phyloP scores from a whole-genome alignment of 2,113 vertebrate genomes.

The Psilopsiagon aymara region DNA sequence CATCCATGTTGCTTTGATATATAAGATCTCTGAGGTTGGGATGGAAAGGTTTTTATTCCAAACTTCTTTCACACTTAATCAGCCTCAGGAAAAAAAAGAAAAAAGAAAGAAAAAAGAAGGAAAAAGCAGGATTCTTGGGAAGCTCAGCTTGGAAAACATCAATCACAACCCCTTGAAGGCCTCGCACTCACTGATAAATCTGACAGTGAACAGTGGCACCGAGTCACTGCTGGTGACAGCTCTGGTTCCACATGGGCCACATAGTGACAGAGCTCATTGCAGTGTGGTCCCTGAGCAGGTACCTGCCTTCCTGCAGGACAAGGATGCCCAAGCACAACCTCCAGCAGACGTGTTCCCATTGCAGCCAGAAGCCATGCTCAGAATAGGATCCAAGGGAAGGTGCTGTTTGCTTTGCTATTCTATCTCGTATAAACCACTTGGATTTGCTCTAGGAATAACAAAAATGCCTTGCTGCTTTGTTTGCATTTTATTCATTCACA shows the following conservation, averaged over 20 bases:
- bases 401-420: neutral
- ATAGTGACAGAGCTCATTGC: neutral
- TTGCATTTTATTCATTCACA: neutral
- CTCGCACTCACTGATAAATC: neutral
- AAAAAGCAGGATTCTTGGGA: neutral
- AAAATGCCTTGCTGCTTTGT: neutral
- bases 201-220: neutral
- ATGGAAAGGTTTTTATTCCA: neutral
- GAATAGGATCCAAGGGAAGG: neutral
- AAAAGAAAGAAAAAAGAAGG: too few species aligned
- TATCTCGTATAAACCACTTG: neutral
- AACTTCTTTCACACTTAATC: neutral
- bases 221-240: neutral
- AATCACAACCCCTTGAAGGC: neutral
- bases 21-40: neutral
- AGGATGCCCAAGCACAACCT: neutral
- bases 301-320: neutral
- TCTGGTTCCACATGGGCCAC: neutral
- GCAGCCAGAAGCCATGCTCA: neutral
- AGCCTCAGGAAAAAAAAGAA: neutral
- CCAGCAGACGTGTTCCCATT: neutral
- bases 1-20: neutral
- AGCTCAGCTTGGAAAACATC: neutral
- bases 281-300: neutral
- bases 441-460: conserved; percentile 31